Evolutionary conservation across 2,113 vertebrate genomes (phyloP).

Genomic region (Hydropotes inermis): DNA sequence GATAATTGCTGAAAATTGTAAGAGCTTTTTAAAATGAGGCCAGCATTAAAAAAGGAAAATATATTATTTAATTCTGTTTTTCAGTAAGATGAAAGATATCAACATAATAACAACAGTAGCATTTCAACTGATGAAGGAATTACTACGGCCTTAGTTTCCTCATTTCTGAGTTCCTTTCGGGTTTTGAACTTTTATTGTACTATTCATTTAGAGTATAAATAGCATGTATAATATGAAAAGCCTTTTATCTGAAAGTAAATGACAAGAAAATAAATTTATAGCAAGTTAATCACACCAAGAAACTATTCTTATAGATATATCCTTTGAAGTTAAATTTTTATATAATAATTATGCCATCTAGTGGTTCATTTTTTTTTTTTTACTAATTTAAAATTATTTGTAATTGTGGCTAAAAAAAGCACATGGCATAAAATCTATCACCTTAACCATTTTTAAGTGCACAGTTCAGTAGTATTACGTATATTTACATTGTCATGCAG

Average conservation of each 20-base stretch:
- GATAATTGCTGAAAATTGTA: background rate
- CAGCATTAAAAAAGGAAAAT: background rate
- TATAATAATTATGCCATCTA: background rate
- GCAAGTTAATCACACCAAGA: background rate
- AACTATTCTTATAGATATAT: background rate
- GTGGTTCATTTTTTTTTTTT: conserved; percentile 7
- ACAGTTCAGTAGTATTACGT: background rate
- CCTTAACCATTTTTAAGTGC: background rate
- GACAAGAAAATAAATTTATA: background rate
- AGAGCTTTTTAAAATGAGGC: conserved; percentile 14
- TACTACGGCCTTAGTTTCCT: background rate
- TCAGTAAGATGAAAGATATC: background rate
- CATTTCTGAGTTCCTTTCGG: background rate
- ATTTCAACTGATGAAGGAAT: background rate
- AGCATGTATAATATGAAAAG: background rate
- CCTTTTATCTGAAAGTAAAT: background rate
- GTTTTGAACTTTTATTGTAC: background rate
- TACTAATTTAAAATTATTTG: background rate
- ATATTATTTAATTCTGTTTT: background rate
- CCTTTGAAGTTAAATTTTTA: background rate
- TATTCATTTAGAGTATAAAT: background rate
- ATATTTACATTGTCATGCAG: background rate
- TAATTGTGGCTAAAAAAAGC: background rate
- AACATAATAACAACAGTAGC: background rate
- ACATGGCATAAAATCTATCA: background rate